phyloP scores from a whole-genome alignment of 2,888 invertebrate species.

The Lepidochrysops patricia region DNA sequence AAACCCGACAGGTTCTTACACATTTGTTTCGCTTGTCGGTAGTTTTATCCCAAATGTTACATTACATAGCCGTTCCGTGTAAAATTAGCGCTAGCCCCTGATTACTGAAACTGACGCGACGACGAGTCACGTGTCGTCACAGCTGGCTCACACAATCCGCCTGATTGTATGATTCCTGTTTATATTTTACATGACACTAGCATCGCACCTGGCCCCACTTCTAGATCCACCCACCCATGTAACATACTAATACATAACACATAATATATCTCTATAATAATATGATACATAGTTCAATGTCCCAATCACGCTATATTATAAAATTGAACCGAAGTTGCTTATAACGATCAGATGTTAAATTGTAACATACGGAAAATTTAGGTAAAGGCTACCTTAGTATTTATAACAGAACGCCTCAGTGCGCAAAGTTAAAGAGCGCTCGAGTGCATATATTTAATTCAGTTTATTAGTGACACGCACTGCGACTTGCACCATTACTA shows the following conservation, averaged over 20 bases:
- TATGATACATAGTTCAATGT: too few species aligned
- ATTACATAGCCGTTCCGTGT: too few species aligned
- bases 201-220: constrained; percentile 1
- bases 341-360: not conserved
- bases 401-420: not conserved
- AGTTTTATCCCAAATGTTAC: too few species aligned
- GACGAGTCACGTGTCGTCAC: not conserved
- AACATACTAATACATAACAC: too few species aligned
- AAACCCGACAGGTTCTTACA: too few species aligned
- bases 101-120: not conserved
- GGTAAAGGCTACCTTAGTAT: not conserved
- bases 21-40: too few species aligned
- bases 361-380: not conserved
- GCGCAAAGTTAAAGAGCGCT: not conserved
- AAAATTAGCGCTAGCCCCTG: too few species aligned
- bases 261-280: too few species aligned
- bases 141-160: not conserved
- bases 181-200: not conserved
- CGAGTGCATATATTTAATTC: not conserved
- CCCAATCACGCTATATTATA: too few species aligned
- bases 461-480: not conserved
- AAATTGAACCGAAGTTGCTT: too few species aligned
- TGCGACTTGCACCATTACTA: not conserved
- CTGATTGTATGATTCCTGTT: not conserved
- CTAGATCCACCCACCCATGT: too few species aligned